Percentiles rank a stretch among this genome's conserved stretches.
phyloP scores from a whole-genome alignment of 2,113 vertebrate genomes.

The Micronisus gabar region DNA sequence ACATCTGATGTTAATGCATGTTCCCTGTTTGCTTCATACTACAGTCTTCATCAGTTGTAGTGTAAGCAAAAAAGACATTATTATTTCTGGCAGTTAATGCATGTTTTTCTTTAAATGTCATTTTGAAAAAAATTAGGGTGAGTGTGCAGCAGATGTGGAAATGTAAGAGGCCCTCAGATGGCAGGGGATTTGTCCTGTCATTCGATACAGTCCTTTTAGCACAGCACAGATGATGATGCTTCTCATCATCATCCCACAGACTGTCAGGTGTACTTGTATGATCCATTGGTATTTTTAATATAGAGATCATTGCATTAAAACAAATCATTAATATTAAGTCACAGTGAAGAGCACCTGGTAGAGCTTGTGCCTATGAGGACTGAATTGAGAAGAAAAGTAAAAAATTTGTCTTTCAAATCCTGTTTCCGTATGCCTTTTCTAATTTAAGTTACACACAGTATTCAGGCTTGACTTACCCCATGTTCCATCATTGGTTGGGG shows the following conservation, averaged over 20 bases:
- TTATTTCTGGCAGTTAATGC: neutral
- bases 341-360: neutral
- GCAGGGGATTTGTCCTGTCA: neutral
- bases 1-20: neutral
- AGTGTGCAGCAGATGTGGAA: neutral
- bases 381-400: neutral
- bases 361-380: neutral
- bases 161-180: neutral
- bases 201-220: neutral
- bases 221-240: too few relatives aligned
- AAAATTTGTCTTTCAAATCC: neutral
- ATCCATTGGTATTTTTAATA: neutral
- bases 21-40: neutral
- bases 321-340: neutral
- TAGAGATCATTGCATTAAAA: neutral
- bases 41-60: neutral
- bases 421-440: neutral
- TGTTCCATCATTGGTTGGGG: neutral
- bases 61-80: neutral
- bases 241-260: neutral
- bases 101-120: neutral
- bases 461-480: neutral
- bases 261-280: neutral
- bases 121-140: neutral
- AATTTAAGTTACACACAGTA: neutral